Base-by-base conservation (phyloP, 2,888 invertebrate species). In the Ephialtes manifestator region DNA sequence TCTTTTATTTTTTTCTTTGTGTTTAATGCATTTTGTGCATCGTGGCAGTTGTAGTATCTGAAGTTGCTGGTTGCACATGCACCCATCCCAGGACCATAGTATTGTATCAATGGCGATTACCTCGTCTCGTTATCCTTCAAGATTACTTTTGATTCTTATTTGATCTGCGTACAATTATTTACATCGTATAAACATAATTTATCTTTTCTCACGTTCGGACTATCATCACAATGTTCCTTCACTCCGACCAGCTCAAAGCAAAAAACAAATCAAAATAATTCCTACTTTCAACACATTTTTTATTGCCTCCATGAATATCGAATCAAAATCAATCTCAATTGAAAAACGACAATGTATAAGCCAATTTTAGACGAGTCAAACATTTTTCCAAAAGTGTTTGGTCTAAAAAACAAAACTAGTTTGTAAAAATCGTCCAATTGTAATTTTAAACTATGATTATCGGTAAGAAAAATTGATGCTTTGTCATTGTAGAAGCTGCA, bases 61-160 rank as follows among this genome's bases (percentile, higher is more conserved):
- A 81, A 89, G 86, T 88, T 88, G 86, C 87, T 86, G 89, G 89
- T 89, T 91, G 91, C 90, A 92, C 93, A 93, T 94, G 94, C 94
- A 92, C 93, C 93, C 87, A 91, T 89, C 91, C 91, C 92, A 90
- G 92, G 92, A 93, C 92, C 92, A 91, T 92, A 43, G 35, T 65
- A 67, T 71, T 18, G 31, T 39, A 55, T 35, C 67, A 43, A 60
- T 10, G 24, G 78, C 65, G 53, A 60, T 83, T 71, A 84, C 84
- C 80, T 83, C 86, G 65, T 70, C 74, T 85, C 83, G 80, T 82
- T 86, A 81, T 87, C 77, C 11, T 88, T 88, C 77, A 84, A 85
- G 83, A 86, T 88, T 77, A 84, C 80, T 85, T 87, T 86, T 88
- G 86, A 90, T 89, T 89, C 82, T 87, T 81, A 81, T 90, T 89